Base-by-base conservation (phyloP, 1,140 invertebrate genomes). In the Palaemon carinicauda region DNA sequence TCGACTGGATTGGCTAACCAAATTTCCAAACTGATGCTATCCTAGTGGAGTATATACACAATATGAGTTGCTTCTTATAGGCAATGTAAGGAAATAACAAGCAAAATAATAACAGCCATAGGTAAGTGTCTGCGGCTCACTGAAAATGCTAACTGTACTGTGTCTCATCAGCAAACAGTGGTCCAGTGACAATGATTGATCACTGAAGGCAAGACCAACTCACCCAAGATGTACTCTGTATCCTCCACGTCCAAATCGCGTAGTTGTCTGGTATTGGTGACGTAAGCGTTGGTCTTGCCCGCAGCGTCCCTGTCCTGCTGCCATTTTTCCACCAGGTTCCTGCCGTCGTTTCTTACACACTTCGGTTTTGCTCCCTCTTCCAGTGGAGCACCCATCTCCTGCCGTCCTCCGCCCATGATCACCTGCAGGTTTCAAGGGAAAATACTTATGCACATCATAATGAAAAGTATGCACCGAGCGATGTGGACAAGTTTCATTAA, bases 171-270 rank as follows among this genome's bases (percentile, higher is more conserved):
- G n/a, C n/a, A n/a, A n/a, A 3, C 41, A 3, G 41, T 4, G 3
- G 41, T 41, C 33, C 41, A 41, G 7, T 41, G 7, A 41, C n/a
- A n/a, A n/a, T n/a, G n/a, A 41, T 12, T 12, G 12, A 1, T 12
- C 12, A 5, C 41, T 41, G 41, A 41, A 41, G 41, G 41, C 12
- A 12, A 41, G 12, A 12, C 21, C 0, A 80, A 41, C 78, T 95
- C 95, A n/a, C 96, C 91, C 14, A 96, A 91, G 90, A 95, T 94
- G 80, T 96, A 95, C 0, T 94, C 94, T 29, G 93, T 92, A 14
- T 93, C 90, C 0, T 93, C 91, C 88, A 94, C 93, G 21, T 95
- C 91, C 77, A 89, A 69, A 3, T 89, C 53, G 27, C 33, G 52
- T 21, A 91, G 89, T 73, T 89, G 92, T 91, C 85, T 93, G 93